Conservation (phyloP, 2,888 invertebrate genomes). For the Mythimna albipuncta region DNA sequence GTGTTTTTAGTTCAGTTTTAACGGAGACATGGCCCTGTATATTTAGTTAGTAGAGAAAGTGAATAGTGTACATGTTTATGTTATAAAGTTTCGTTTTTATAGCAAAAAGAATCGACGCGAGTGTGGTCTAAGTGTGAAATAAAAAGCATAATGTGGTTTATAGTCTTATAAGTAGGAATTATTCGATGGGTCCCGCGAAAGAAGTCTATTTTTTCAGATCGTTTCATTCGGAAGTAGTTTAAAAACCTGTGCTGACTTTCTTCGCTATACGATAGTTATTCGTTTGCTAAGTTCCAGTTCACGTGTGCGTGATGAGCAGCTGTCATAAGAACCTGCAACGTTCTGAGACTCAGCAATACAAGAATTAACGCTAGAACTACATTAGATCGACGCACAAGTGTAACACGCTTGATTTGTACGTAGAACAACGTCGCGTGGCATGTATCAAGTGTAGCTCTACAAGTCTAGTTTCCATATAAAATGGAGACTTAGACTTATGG, state of each 20-base stretch:
- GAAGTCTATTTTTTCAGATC: background rate
- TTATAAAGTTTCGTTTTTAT: background rate
- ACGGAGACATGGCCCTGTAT: conserved; percentile 44
- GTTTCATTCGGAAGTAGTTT: background rate
- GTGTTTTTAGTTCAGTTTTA: conserved; percentile 36
- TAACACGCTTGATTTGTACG: background rate
- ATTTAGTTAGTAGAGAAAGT: conserved; percentile 52
- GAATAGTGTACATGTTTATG: conserved; percentile 1
- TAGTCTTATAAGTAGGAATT: background rate
- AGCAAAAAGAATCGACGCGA: background rate
- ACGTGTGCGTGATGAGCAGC: background rate
- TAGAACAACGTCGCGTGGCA: too few species aligned
- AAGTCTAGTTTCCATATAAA: too few species aligned
- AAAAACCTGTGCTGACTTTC: background rate
- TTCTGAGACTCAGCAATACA: background rate
- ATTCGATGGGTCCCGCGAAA: background rate
- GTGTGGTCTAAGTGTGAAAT: conserved; percentile 14
- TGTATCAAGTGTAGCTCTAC: too few species aligned
- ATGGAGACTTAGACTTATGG: too few species aligned
- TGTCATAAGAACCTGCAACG: background rate
- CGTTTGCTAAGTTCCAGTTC: background rate
- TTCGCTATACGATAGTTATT: background rate
- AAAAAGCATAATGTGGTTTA: background rate
- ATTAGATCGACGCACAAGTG: too few species aligned
- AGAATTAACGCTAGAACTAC: background rate